A percentile compares a stretch with the other conserved stretches of the same genome.
Evolutionary conservation across 2,888 invertebrate genomes (phyloP).

Genomic region (Latheticus oryzae): DNA sequence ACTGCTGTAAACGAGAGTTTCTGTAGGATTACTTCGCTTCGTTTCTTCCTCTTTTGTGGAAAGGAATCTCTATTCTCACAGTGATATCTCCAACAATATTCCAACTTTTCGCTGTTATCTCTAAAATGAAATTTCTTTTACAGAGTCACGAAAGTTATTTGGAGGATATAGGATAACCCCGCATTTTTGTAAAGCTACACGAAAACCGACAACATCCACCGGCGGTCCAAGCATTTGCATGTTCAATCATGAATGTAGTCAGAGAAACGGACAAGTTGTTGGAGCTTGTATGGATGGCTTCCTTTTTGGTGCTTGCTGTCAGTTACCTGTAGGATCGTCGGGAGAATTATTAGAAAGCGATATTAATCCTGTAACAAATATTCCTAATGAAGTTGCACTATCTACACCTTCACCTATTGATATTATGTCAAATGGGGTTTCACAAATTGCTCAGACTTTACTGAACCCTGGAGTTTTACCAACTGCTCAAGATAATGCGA

Average conservation of each 20-base stretch:
- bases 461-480: slow-evolving; percentile 61
- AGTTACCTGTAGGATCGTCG: slow-evolving; percentile 70
- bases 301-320: slow-evolving; percentile 92
- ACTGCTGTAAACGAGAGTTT: background rate
- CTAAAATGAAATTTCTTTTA: slow-evolving; percentile 46
- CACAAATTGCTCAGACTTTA: slow-evolving; percentile 70
- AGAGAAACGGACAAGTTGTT: slow-evolving; percentile 83
- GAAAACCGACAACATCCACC: slow-evolving; percentile 71
- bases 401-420: slow-evolving; percentile 58
- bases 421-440: slow-evolving; percentile 70
- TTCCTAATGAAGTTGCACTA: slow-evolving; percentile 47
- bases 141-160: slow-evolving; percentile 77
- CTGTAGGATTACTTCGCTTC: background rate
- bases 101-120: slow-evolving; percentile 6
- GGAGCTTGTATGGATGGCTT: slow-evolving; percentile 94
- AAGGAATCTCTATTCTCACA: background rate
- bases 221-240: slow-evolving; percentile 86
- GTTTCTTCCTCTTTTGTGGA: background rate
- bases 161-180: slow-evolving; percentile 90
- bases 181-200: slow-evolving; percentile 79
- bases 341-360: slow-evolving; percentile 58
- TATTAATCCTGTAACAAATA: slow-evolving; percentile 44
- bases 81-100: background rate
- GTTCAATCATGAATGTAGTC: slow-evolving; percentile 92
- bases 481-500: slow-evolving; percentile 61